Evolutionary conservation across 2,797 vertebrate species (phyloP).

Genomic region (Sebastes dallii): DNA sequence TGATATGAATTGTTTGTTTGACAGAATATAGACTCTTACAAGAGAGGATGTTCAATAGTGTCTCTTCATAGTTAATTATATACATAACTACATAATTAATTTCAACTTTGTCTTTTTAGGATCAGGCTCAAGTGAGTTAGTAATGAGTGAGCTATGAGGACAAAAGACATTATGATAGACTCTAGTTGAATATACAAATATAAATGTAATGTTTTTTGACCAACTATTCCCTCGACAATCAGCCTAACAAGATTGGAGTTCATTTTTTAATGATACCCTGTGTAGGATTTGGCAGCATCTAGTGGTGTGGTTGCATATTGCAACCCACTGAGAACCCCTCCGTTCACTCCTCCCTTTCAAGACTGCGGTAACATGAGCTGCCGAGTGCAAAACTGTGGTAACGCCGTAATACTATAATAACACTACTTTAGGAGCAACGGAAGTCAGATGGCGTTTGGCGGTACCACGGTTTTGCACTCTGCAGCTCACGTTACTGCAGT

Average conservation of each 20-base stretch:
- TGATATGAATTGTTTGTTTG: neutral
- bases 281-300: too few relatives aligned
- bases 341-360: too few relatives aligned
- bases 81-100: neutral
- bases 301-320: too few relatives aligned
- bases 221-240: neutral
- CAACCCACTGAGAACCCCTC: too few relatives aligned
- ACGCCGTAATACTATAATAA: too few relatives aligned
- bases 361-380: too few relatives aligned
- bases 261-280: neutral
- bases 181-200: neutral
- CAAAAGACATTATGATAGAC: neutral
- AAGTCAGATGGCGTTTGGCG: too few relatives aligned
- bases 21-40: conserved; percentile 5
- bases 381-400: too few relatives aligned
- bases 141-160: neutral
- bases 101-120: neutral
- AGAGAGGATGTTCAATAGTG: neutral
- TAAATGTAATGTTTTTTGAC: neutral
- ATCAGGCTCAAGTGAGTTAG: neutral
- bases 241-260: neutral
- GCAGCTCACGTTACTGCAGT: too few relatives aligned
- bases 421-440: too few relatives aligned
- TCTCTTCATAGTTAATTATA: neutral
- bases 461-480: too few relatives aligned